Evolutionary conservation across 2,888 invertebrate genomes (phyloP).

Genomic region (Ochlodes sylvanus): DNA sequence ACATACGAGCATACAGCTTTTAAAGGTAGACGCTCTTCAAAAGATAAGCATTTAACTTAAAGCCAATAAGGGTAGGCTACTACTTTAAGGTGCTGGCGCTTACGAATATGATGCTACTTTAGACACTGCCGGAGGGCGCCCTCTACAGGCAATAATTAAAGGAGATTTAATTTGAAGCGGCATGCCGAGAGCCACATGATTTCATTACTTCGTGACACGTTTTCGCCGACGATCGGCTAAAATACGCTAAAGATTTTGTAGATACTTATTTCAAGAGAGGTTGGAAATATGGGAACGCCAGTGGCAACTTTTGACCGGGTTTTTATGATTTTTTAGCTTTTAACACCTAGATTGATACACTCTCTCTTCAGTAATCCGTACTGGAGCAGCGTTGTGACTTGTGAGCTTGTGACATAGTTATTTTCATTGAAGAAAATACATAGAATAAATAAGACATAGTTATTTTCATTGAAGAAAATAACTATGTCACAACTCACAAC

Average conservation of each 20-base stretch:
- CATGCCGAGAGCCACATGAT: constrained; percentile 70
- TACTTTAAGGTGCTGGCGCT: background rate
- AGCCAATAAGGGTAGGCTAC: background rate
- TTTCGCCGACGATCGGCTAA: constrained; percentile 49
- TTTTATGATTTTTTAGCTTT: no score
- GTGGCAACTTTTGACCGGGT: no score
- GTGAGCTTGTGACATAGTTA: no score
- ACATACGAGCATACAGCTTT: no score
- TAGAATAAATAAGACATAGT: no score
- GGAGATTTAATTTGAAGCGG: constrained; percentile 72
- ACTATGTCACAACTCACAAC: no score
- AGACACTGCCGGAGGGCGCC: constrained; percentile 33
- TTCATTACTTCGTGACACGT: constrained; percentile 71
- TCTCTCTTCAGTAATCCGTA: no score
- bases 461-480: no score
- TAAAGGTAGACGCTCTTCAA: no score
- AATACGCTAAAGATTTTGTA: constrained; percentile 24
- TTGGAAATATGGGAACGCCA: background rate
- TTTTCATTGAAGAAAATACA: no score
- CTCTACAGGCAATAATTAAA: constrained; percentile 64
- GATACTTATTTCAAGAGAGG: background rate
- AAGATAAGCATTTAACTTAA: background rate
- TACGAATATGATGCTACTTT: constrained; percentile 25
- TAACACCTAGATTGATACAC: no score
- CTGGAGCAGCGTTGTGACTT: no score